Evolutionary conservation across 1,140 invertebrate species (phyloP).

Genomic region (Nasonia giraulti): DNA sequence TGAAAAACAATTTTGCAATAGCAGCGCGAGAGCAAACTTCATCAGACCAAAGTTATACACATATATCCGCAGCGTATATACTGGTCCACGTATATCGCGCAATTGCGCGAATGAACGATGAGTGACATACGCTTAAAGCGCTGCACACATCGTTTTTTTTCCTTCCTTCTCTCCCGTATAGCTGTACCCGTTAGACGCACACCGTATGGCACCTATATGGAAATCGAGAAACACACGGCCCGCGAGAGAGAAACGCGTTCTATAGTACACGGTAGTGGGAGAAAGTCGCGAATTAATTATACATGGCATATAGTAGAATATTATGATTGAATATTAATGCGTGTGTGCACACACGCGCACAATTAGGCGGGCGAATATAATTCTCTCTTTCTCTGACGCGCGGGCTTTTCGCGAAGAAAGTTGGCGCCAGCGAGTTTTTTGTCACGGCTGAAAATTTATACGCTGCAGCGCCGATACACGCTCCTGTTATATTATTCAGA

Average conservation of each 20-base stretch:
- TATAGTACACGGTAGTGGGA: background rate
- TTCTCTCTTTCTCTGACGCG: background rate
- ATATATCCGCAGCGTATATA: background rate
- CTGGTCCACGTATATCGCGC: too few relatives aligned
- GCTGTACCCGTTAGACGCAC: background rate
- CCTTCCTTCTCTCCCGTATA: background rate
- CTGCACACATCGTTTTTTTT: background rate
- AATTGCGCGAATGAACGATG: background rate
- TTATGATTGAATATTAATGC: slow-evolving; percentile 25
- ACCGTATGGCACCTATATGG: background rate
- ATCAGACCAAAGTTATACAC: background rate
- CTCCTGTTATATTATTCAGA: background rate
- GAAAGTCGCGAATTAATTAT: slow-evolving; percentile 29
- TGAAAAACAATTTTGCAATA: background rate
- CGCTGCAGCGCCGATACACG: too few relatives aligned
- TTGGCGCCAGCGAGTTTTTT: background rate
- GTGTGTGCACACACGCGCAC: background rate
- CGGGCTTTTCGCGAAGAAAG: slow-evolving; percentile 1
- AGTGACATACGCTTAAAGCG: background rate
- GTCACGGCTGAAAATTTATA: background rate
- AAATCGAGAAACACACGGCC: slow-evolving; percentile 1
- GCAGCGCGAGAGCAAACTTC: background rate
- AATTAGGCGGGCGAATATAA: background rate
- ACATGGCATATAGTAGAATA: background rate
- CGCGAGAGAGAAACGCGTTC: background rate